Evolutionary conservation across 2,888 invertebrate genomes (phyloP).

Genomic region (Mimachlamys varia): DNA sequence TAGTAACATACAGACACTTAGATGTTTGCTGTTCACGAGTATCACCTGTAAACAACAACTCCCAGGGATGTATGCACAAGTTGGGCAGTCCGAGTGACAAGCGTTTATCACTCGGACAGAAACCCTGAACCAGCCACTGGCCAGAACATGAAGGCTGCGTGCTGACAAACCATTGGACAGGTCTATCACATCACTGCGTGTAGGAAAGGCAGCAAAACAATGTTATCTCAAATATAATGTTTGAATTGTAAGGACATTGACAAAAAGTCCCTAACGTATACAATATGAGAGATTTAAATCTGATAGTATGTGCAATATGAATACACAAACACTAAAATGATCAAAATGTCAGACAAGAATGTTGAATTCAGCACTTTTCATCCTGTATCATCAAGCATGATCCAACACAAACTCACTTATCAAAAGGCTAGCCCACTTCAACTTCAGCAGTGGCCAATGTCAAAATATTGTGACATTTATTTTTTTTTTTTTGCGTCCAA

Average conservation of each 20-base stretch:
- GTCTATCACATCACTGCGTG: conserved; percentile 10
- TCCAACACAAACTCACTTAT: conserved; percentile 6
- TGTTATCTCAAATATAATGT: background rate
- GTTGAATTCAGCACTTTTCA: conserved; percentile 20
- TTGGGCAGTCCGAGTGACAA: background rate
- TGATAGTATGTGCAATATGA: conserved; percentile 19
- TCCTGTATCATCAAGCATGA: conserved; percentile 32
- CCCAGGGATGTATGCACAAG: background rate
- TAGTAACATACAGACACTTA: conserved; percentile 39
- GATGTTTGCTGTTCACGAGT: conserved; percentile 36
- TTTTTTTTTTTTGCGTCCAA: background rate
- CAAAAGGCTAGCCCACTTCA: background rate
- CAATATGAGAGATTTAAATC: background rate
- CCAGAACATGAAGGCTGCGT: background rate
- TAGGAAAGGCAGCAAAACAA: conserved; percentile 27
- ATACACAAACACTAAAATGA: conserved; percentile 6
- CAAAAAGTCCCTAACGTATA: background rate
- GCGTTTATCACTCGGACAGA: background rate
- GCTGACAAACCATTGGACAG: background rate
- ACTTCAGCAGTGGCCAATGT: background rate
- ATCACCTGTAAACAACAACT: conserved; percentile 36
- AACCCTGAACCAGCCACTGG: conserved; percentile 20
- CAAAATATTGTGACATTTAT: background rate
- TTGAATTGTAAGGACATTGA: background rate
- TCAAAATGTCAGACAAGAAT: background rate